These are phyloP conservation scores for Tetragnatha montana DNA, from an alignment of 2,888 invertebrate genomes.

Conservation along the genomic window DNA sequence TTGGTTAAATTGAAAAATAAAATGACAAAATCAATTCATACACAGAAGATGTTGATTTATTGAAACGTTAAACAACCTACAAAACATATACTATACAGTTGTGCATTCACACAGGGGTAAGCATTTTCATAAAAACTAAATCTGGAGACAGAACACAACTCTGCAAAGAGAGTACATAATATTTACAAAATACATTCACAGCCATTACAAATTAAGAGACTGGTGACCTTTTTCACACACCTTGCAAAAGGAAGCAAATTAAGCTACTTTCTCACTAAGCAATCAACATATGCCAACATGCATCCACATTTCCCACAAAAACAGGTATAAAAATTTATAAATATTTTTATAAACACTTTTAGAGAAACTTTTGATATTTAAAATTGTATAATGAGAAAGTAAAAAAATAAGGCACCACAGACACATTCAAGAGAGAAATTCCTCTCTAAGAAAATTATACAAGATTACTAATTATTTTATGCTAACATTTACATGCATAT, in stretches of 20 bases:
- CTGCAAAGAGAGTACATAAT: not conserved
- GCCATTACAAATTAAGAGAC: constrained; percentile 4
- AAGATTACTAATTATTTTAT: too few species aligned
- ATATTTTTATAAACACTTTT: not conserved
- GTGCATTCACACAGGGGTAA: constrained; percentile 64
- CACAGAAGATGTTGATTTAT: not conserved
- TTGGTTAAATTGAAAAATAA: too few species aligned
- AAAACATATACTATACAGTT: constrained; percentile 64
- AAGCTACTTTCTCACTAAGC: not conserved
- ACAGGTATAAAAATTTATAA: not conserved
- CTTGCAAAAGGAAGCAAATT: not conserved
- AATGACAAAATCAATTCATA: not conserved
- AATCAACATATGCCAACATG: not conserved
- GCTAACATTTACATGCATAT: too few species aligned
- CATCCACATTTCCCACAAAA: not conserved
- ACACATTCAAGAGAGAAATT: not conserved
- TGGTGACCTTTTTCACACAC: constrained; percentile 1
- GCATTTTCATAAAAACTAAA: constrained; percentile 35
- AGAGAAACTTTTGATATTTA: constrained; percentile 1
- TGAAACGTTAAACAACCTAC: constrained; percentile 58
- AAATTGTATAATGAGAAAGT: not conserved
- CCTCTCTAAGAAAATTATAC: too few species aligned
- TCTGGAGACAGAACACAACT: constrained; percentile 16
- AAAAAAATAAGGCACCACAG: not conserved
- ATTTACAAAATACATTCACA: constrained; percentile 36